Base-by-base conservation (phyloP, 2,113 vertebrate genomes). In the Recurvirostra avosetta region DNA sequence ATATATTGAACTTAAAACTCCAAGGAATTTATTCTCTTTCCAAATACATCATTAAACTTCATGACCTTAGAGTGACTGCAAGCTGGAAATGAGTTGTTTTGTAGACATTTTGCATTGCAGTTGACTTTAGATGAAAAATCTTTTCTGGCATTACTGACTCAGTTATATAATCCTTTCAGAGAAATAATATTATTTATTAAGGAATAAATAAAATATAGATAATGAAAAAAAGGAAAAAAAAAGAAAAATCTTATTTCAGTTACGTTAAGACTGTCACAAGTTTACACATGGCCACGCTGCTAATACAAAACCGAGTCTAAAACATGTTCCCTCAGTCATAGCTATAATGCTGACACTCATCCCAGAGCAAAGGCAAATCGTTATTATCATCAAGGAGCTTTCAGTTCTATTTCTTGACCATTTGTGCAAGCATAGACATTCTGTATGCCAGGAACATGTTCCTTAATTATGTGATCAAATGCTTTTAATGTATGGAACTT, bases 1-100 rank as follows among this genome's bases (percentile, higher is more conserved):
- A 87, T 34, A 47, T 83, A 74, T 66, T 76, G 15, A 93, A 96
- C 85, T 92, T 87, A 84, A 75, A 73, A 66, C 6, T 66, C 53
- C 71, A 93, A 85, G 45, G 63, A 91, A 91, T 91, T 41, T 67
- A 88, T 95, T 94, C 53, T 88, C 34, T 92, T 86, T 67, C 65
- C 68, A 94, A 96, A 81, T 82, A 65, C 15, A 17, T 92, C 86
- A 97, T 95, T 97, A 96, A 75, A 94, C 32, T 78, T 81, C 83
- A 91, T 95, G 61, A 95, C 95, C 94, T 96, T 62, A 61, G n/a
- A 74, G 52, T 72, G 50, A 94, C 70, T 92, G 40, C 34, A 90
- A 97, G 49, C 34, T 92, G 95, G 93, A 95, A 91, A 92, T 88
- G 11, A 59, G 25, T 76, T 91, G 21, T 93, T 96, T 87, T 93